A percentile compares a stretch with the other conserved stretches of the same genome.
phyloP scores from a whole-genome alignment of 2,888 invertebrate species.

The Heliconius cydno region DNA sequence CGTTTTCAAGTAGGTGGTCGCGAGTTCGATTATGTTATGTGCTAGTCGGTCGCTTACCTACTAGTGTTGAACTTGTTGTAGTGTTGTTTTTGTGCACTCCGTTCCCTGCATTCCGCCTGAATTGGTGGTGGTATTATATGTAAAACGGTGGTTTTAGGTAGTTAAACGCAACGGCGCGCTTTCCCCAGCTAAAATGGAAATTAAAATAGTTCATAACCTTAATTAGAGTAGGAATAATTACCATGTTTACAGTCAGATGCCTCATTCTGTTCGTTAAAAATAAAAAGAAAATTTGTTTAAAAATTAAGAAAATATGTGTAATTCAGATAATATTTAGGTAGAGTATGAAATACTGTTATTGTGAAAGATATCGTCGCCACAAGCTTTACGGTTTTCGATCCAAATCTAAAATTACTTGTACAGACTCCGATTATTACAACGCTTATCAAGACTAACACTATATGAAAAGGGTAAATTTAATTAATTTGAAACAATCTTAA shows the following conservation, averaged over 20 bases:
- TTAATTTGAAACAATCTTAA: constrained; percentile 36
- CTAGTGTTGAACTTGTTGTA: background rate
- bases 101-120: no score
- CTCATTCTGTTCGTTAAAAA: no score
- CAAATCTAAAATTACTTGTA: constrained; percentile 74
- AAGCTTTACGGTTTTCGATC: constrained; percentile 65
- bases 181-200: no score
- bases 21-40: background rate
- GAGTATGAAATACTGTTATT: constrained; percentile 16
- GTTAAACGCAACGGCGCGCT: no score
- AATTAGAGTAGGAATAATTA: no score
- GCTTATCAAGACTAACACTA: constrained; percentile 30
- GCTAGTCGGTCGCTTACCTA: background rate
- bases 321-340: constrained; percentile 24
- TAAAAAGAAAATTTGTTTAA: background rate
- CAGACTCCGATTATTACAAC: constrained; percentile 54
- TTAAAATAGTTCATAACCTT: no score
- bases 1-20: constrained; percentile 1
- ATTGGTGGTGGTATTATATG: no score
- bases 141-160: no score
- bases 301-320: background rate
- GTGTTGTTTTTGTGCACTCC: no score
- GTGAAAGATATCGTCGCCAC: constrained; percentile 55
- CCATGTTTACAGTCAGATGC: no score
- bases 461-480: constrained; percentile 26